Evolutionary conservation across 2,888 invertebrate genomes (phyloP).

Genomic region (Mythimna pallens): DNA sequence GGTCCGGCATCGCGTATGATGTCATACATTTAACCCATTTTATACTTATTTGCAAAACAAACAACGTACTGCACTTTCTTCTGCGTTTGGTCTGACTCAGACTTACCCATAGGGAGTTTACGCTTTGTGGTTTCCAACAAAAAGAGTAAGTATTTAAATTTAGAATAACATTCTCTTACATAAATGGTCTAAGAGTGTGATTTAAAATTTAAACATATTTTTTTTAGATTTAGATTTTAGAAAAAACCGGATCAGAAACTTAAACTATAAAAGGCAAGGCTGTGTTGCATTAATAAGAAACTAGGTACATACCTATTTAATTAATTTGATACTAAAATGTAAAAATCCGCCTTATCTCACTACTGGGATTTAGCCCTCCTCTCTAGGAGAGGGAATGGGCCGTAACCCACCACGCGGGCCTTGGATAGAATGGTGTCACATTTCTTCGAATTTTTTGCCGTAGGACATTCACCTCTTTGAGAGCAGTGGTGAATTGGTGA

Average conservation of each 20-base stretch:
- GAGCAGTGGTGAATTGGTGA: no score
- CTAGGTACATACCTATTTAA: background rate
- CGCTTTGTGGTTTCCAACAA: constrained; percentile 5
- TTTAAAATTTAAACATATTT: constrained; percentile 2
- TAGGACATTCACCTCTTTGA: no score
- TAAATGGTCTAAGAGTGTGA: constrained; percentile 7
- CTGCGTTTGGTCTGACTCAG: constrained; percentile 28
- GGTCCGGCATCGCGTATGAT: constrained; percentile 12
- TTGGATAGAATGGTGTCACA: no score
- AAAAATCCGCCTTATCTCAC: no score
- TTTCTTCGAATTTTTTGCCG: no score
- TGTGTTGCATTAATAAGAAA: background rate
- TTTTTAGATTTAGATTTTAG: no score
- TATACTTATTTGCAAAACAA: constrained; percentile 23
- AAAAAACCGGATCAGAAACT: background rate
- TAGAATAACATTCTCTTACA: no score
- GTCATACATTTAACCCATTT: constrained; percentile 19
- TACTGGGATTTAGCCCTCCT: no score
- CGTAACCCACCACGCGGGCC: no score
- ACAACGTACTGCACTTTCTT: constrained; percentile 23
- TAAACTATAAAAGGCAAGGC: constrained; percentile 29
- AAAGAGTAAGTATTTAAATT: no score
- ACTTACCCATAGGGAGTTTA: constrained; percentile 5
- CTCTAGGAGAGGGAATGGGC: no score
- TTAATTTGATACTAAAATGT: background rate